Base-by-base conservation (phyloP, 2,888 invertebrate genomes). In the Bombylius major region DNA sequence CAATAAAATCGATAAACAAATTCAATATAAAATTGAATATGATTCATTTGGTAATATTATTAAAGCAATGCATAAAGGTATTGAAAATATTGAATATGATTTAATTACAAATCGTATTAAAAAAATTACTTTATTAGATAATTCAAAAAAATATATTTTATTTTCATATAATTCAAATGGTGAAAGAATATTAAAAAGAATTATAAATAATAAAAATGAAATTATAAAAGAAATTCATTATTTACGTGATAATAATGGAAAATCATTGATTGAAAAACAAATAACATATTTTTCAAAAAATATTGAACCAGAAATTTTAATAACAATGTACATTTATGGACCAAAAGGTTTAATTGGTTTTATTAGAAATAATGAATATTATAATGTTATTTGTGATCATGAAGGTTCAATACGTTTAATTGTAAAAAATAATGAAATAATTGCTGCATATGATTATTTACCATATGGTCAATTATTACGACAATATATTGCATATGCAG, bases 41-140 rank as follows among this genome's bases (percentile, higher is more conserved):
- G 61, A 64, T 48, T 44, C 36, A 2, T 46, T 51, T 0, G 64
- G 64, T 1, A 64, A 62, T 56, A 60, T 64, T 1, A 47, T 59
- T 13, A 45, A 58, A 53, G 63, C 63, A 0, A n/a, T 45, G 23
- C 63, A 64, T 46, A 62, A 58, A 48, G 46, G 54, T 13, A 63
- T 64, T 47, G 5, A 50, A 8, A 33, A 45, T 1, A 64, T 65
- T 47, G 32, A 39, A 12, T 65, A 65, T 47, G 55, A 64, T 49
- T 61, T 62, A 1, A 54, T 57, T 7, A 56, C 55, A 51, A 56
- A 58, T 54, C 50, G 47, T 5, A 11, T 53, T 13, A 51, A 51
- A 14, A 33, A 14, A 11, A 53, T 56, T 8, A 48, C 5, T 4
- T 54, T 56, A 54, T 14, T n/a, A 3, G 56, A 56, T n/a, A 56